Evolutionary conservation across 2,888 invertebrate species (phyloP).

Genomic region (Cantharis flavilabris): DNA sequence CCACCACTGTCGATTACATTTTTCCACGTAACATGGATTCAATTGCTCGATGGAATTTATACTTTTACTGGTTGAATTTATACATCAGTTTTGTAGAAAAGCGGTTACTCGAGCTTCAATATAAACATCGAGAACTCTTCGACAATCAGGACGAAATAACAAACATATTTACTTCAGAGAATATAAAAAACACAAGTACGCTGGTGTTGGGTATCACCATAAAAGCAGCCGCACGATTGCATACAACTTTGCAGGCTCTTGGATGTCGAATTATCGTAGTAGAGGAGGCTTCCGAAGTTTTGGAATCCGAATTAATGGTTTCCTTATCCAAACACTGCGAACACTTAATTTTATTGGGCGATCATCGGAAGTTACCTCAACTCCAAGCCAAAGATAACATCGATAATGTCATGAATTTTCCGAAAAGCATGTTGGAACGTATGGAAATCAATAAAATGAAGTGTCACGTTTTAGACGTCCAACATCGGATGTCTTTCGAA

Average conservation of each 20-base stretch:
- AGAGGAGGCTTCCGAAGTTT: constrained; percentile 88
- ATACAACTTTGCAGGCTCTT: constrained; percentile 64
- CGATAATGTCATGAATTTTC: constrained; percentile 64
- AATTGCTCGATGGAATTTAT: constrained; percentile 46
- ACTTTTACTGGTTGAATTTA: constrained; percentile 45
- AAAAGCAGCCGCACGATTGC: constrained; percentile 72
- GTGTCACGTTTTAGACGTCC: constrained; percentile 63
- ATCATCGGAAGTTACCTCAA: constrained; percentile 80
- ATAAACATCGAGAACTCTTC: constrained; percentile 36
- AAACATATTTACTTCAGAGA: constrained; percentile 62
- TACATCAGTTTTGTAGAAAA: constrained; percentile 33
- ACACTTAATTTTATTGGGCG: constrained; percentile 85
- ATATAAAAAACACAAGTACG: constrained; percentile 54
- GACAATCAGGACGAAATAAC: constrained; percentile 35
- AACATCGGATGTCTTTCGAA: constrained; percentile 77
- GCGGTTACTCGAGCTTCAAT: constrained; percentile 34
- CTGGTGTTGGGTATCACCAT: constrained; percentile 77
- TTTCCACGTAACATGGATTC: constrained; percentile 38
- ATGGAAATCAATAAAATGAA: constrained; percentile 69
- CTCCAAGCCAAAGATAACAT: no score
- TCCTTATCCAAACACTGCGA: constrained; percentile 73
- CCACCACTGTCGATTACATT: constrained; percentile 27
- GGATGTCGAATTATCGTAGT: constrained; percentile 73
- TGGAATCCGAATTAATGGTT: constrained; percentile 83
- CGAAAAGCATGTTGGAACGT: constrained; percentile 75